Evolutionary conservation across 2,113 vertebrate species (phyloP), one percentile per base, ranked within the genome.

Genomic region (Corythornis madagascariensis): DNA sequence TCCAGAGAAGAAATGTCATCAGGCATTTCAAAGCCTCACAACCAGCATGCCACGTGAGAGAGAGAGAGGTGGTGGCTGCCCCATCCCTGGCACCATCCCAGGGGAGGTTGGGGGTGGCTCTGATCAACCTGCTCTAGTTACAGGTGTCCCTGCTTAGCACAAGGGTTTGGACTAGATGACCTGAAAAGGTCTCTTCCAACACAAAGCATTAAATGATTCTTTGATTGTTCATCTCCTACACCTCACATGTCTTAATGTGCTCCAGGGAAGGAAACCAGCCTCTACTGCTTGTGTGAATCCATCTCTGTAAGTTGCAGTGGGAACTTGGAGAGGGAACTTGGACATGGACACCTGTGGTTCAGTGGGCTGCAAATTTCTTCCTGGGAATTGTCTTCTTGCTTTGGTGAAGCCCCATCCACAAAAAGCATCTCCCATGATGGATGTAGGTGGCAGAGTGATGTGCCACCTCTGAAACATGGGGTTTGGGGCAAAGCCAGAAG

Each of bases 11-110:
- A 81, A 31, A 43, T 10, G 10, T n/a, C n/a, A 1, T 40, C 13
- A 5, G 0, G 1, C 0, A 0, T 42, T 31, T 9, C 0, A 20
- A 66, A 71, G 40, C 61, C 71, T 57, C 15, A 0, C 26, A 28
- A 24, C 19, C 47, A 25, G 19, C 63, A 53, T 1, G 0, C 13
- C 28, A 38, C 38, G 38, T 38, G 38, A 38, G 38, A 38, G 38
- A 38, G 38, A 38, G 53, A 31, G 53, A 56, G 29, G 29, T 56
- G 16, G 53, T 56, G 2, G 29, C 9, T 29, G 53, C 53, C 55
- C 55, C 55, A 18, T 56, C 55, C 55, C 55, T 56, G 55, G 55
- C 4, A n/a, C 16, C 29, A 56, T 20, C n/a, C 16, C 17, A n/a
- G 29, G 55, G 4, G 29, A 56, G 55, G 53, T 17, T 55, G 26